Evolutionary conservation across 2,888 invertebrate species (phyloP), one percentile per base, ranked within the genome.

Genomic region (Erebia ligea): DNA sequence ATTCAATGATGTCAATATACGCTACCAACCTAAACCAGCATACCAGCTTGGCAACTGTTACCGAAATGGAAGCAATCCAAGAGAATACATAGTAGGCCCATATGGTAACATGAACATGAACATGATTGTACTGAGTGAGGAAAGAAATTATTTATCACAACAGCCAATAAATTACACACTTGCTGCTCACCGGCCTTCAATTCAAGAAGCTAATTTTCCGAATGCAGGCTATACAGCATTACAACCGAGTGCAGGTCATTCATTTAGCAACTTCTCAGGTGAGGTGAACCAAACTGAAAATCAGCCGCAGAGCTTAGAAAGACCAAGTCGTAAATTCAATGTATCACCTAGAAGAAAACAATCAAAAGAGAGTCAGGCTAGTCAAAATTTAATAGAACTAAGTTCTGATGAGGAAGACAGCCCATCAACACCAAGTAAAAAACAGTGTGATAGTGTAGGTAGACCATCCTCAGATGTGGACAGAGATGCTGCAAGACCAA

Each of bases 331-430:
- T 17, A 89, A 85, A 76, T 81, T 92, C 68, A 93, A 93, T 76
- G 92, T 92, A 75, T 91, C 91, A 65, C 92, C 93, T 1, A 80
- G 91, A 67, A 85, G 90, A 74, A 84, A 91, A 71, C 87, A 87
- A 42, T 90, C 92, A 15, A 89, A 88, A 79, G 92, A 91, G 71
- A 87, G 81, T 81, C 87, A 87, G 75, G 73, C 73, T 50, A 80
- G 82, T 77, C 76, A 85, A 64, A 88, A 86, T 83, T 82, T 86
- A 68, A 93, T 94, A 79, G 93, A 92, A 83, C 87, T 94, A 2
- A 93, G 93, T 79, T 94, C 94, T 62, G 93, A 93, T 76, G 94
- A 94, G 68, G 94, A 94, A 77, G 93, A 94, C 52, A 86, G 88
- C 81, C 78, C 78, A 25, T 76, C 82, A 42, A 75, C 76, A 40